phyloP scores from a whole-genome alignment of 1,140 invertebrate species.

The Drosophila cardini region DNA sequence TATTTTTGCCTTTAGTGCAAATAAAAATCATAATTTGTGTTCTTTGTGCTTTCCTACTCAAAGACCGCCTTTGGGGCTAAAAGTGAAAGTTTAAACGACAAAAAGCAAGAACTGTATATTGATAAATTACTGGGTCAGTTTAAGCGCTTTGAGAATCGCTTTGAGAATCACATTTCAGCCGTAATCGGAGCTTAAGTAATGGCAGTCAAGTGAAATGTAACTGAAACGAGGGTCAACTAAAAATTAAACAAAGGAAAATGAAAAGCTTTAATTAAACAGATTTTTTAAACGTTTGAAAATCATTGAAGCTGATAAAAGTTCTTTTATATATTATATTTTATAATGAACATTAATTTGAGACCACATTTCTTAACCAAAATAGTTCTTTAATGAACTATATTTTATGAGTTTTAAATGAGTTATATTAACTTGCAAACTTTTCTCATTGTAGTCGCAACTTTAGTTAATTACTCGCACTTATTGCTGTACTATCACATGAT shows the following conservation, averaged over 20 bases:
- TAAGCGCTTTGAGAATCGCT: conserved; percentile 5
- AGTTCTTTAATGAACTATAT: too few species aligned
- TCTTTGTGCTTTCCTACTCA: conserved; percentile 55
- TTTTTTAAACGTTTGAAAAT: too few species aligned
- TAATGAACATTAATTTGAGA: too few species aligned
- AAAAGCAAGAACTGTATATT: conserved; percentile 22
- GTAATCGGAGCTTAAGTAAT: conserved; percentile 15
- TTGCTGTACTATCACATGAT: background rate
- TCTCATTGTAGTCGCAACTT: conserved; percentile 14
- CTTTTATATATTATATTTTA: too few species aligned
- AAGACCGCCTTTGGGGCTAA: background rate
- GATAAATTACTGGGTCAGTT: conserved; percentile 42
- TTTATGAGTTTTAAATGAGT: too few species aligned
- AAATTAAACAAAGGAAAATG: background rate
- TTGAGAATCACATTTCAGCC: conserved; percentile 15
- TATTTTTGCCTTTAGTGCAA: conserved; percentile 20
- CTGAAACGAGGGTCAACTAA: background rate
- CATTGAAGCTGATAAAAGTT: too few species aligned
- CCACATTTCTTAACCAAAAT: too few species aligned
- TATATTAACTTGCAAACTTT: conserved; percentile 3
- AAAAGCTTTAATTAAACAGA: background rate
- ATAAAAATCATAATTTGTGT: conserved; percentile 57
- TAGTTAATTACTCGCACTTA: conserved; percentile 18
- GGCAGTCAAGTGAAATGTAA: background rate
- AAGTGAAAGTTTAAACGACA: conserved; percentile 61